phyloP scores from a whole-genome alignment of 2,797 vertebrate genomes.

The Mormyrops attenuatus region DNA sequence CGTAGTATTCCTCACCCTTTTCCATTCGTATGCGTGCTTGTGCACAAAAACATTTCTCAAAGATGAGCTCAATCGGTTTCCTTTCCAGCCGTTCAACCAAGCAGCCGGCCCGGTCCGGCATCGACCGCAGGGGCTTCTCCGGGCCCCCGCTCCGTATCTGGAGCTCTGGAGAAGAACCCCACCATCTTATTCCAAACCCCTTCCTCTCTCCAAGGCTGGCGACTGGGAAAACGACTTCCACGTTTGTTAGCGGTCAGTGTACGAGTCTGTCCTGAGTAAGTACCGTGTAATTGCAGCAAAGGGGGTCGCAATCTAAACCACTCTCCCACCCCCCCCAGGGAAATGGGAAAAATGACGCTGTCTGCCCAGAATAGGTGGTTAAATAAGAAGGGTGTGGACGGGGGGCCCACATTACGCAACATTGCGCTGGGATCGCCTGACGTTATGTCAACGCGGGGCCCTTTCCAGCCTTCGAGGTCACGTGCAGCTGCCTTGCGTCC shows the following conservation, averaged over 20 bases:
- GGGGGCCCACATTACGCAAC: neutral
- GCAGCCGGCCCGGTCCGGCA: neutral
- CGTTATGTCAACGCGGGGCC: slow-evolving; percentile 50
- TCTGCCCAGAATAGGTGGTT: neutral
- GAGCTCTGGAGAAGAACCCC: neutral
- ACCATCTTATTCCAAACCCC: neutral
- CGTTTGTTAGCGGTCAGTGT: neutral
- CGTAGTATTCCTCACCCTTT: neutral
- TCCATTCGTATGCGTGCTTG: neutral
- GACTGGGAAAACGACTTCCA: neutral
- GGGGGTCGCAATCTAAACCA: neutral
- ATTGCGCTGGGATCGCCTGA: slow-evolving; percentile 8
- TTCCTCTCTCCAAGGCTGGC: neutral
- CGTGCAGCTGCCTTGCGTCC: slow-evolving; percentile 36
- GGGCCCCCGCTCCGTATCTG: neutral
- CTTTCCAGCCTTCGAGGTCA: slow-evolving; percentile 52
- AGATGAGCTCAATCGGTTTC: neutral
- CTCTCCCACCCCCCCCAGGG: neutral
- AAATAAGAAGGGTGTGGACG: neutral
- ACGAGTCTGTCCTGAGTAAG: neutral
- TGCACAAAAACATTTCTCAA: neutral
- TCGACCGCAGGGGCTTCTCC: neutral
- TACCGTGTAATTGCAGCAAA: neutral
- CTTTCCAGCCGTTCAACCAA: neutral
- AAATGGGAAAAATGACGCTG: neutral